phyloP scores from a whole-genome alignment of 2,888 invertebrate genomes.

The Nasonia oneida region DNA sequence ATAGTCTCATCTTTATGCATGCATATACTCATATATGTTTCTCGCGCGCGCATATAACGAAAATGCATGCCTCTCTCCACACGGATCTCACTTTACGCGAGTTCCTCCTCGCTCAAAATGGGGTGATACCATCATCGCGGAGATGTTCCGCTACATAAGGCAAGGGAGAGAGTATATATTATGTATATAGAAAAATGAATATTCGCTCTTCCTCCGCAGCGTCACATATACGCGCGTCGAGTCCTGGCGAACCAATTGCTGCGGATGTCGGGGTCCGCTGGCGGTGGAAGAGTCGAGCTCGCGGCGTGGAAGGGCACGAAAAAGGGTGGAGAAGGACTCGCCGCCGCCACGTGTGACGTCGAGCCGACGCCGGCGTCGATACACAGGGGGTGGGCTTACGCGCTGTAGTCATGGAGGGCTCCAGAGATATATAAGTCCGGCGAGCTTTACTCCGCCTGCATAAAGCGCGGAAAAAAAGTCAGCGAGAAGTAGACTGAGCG shows the following conservation, averaged over 20 bases:
- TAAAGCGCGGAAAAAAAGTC: slow-evolving; percentile 53
- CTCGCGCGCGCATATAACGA: not conserved
- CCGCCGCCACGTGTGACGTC: not conserved
- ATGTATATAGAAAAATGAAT: slow-evolving; percentile 26
- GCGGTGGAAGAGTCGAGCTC: not conserved
- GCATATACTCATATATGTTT: not conserved
- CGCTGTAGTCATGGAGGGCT: not conserved
- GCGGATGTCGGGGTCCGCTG: not conserved
- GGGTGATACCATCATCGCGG: not conserved
- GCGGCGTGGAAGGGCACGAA: not conserved
- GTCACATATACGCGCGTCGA: not conserved
- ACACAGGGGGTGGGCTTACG: not conserved
- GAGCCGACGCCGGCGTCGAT: not conserved
- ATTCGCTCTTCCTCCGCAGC: not conserved
- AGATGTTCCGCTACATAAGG: not conserved
- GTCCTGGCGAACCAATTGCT: slow-evolving; percentile 52
- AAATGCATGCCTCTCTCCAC: slow-evolving; percentile 17
- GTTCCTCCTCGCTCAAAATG: not conserved
- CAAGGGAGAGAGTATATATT: not conserved
- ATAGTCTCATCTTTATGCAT: slow-evolving; percentile 45
- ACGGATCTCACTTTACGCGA: not conserved
- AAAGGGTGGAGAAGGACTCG: slow-evolving; percentile 24
- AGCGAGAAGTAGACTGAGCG: slow-evolving; percentile 56
- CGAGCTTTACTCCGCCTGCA: slow-evolving; percentile 71
- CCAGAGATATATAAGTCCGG: not conserved